Evolutionary conservation across 2,113 vertebrate species (phyloP).

Genomic region (Chrysemys picta): DNA sequence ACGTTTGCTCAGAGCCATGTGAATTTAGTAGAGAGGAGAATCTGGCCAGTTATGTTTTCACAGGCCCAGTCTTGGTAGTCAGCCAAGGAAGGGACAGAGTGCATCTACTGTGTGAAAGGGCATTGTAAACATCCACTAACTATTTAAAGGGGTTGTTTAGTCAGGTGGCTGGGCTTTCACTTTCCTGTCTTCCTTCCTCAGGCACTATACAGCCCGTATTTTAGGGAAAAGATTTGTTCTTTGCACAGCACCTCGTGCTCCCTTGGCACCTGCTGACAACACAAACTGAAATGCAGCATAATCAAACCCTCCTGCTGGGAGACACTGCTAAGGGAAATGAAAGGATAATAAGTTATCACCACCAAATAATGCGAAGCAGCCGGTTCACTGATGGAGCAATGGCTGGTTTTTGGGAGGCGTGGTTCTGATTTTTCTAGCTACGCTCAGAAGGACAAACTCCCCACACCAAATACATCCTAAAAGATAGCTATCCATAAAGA

Average conservation of each 20-base stretch:
- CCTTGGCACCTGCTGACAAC: neutral
- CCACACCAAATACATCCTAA: no score
- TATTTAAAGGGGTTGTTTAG: neutral
- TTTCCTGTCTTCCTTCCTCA: neutral
- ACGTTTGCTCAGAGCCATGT: no score
- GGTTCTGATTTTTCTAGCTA: no score
- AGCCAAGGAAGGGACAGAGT: neutral
- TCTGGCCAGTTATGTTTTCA: neutral
- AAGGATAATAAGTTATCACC: neutral
- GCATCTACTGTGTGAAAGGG: neutral
- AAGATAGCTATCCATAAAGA: no score
- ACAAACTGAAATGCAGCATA: neutral
- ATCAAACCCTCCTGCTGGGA: neutral
- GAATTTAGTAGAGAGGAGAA: no score
- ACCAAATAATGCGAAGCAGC: neutral
- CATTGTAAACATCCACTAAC: neutral
- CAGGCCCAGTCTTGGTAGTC: neutral
- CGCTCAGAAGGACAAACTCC: neutral
- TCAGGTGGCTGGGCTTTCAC: neutral
- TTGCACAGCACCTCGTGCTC: neutral
- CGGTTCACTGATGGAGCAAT: neutral
- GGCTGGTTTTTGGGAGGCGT: neutral
- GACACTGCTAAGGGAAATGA: neutral
- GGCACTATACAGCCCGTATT: neutral
- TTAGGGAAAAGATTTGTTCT: neutral